Evolutionary conservation across 2,888 invertebrate species (phyloP), one percentile per base, ranked within the genome.

Genomic region (Hydrotaea cyrtoneurina): DNA sequence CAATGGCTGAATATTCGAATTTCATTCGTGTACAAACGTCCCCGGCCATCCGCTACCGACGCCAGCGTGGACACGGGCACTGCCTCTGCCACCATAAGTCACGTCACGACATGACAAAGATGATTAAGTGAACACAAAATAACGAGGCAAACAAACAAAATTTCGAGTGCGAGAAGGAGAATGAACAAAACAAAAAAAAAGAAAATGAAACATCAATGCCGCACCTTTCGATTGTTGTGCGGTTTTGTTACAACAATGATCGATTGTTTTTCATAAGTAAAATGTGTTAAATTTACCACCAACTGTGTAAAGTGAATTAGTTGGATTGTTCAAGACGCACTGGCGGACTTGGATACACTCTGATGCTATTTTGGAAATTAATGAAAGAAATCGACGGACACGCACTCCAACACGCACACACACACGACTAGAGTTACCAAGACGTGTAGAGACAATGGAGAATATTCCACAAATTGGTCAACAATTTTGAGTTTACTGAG

Each of bases 211-310:
- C 77, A 64, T 82, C 79, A 77, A 82, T 80, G 71, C 82, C 79
- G 85, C 85, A 74, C 85, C 85, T 84, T 55, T 64, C 64, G 74
- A 74, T 55, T 76, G 77, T 82, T 77, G 59, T 73, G 59, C 57
- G 46, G 74, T 80, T n/a, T 76, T 46, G 46, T 62, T 76, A 82
- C 69, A 80, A 80, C 59, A 85, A 85, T 85, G 85, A 85, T 85
- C 85, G 85, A 85, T 85, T 85, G 85, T 69, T 80, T 82, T 74
- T 80, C 71, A 77, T 62, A 82, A 79, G 55, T 77, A 80, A 82
- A 82, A 85, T 55, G 86, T 85, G 86, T 86, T 86, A 86, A 86
- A 86, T 86, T 86, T 86, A 86, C 86, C 86, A 86, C 85, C 85
- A 86, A 83, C 86, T 86, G 86, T 86, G 85, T 85, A 86, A 86